Conservation (phyloP, 2,113 vertebrate species). For the Oreochromis niloticus region DNA sequence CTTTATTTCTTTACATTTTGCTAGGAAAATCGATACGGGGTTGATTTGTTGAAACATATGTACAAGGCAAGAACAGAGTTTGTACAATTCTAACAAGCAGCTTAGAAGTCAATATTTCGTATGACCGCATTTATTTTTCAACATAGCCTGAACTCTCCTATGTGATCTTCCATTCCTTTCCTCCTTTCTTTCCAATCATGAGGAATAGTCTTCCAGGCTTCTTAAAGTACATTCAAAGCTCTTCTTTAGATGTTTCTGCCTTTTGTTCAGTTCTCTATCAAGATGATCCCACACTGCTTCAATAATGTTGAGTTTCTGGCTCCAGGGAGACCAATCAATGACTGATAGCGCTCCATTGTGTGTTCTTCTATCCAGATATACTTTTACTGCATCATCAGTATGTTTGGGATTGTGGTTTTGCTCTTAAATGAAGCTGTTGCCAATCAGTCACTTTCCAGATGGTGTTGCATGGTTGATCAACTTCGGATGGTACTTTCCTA, state of each 20-base stretch:
- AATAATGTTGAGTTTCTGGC: not conserved
- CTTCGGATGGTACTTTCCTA: not conserved
- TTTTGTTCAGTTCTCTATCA: not conserved
- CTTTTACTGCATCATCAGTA: not conserved
- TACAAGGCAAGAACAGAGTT: not conserved
- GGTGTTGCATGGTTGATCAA: not conserved
- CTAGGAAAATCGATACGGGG: accelerated
- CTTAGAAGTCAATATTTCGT: not conserved
- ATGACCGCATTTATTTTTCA: not conserved
- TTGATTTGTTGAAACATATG: too few species aligned
- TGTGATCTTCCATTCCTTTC: not conserved
- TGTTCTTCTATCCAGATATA: not conserved
- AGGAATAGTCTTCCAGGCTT: not conserved
- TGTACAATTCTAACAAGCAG: not conserved
- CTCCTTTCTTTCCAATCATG: not conserved
- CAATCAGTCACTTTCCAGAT: not conserved
- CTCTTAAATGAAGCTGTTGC: not conserved
- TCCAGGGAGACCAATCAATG: not conserved
- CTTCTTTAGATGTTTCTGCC: not conserved
- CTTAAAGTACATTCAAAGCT: not conserved
- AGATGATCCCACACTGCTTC: too few species aligned
- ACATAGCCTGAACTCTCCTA: not conserved
- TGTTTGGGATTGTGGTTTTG: not conserved
- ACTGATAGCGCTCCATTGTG: not conserved
- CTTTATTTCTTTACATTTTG: not conserved